phyloP scores from a whole-genome alignment of 2,113 vertebrate species.

The Chelonoidis abingdonii region DNA sequence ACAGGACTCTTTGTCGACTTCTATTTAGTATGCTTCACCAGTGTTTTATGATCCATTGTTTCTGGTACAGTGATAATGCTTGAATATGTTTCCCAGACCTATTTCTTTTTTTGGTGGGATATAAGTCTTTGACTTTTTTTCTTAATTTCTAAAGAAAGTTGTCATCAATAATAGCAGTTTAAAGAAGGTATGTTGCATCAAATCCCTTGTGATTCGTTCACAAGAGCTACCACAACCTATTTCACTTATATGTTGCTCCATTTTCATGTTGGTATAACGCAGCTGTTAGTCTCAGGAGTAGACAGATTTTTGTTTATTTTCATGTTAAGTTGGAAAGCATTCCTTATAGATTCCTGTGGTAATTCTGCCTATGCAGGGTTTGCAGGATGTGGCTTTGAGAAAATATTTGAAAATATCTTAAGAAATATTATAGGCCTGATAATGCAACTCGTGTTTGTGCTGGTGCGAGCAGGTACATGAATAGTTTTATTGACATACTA shows the following conservation, averaged over 20 bases:
- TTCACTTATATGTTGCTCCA: not conserved
- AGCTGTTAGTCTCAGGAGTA: not conserved
- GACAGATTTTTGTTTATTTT: not conserved
- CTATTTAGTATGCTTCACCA: too few relatives aligned
- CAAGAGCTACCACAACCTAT: not conserved
- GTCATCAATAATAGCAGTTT: not conserved
- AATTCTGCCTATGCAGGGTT: not conserved
- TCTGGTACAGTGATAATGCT: too few relatives aligned
- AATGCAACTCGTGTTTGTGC: not conserved
- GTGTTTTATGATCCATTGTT: too few relatives aligned
- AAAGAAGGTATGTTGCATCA: not conserved
- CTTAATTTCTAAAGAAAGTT: not conserved
- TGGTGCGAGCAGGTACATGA: not conserved
- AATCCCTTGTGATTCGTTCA: not conserved
- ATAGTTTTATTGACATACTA: not conserved
- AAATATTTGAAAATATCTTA: not conserved
- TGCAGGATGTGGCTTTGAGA: not conserved
- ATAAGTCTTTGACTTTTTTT: not conserved
- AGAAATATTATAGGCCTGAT: not conserved
- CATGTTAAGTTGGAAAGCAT: not conserved
- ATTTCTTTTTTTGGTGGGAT: not conserved
- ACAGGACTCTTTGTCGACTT: too few relatives aligned
- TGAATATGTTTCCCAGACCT: not conserved
- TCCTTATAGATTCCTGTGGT: not conserved
- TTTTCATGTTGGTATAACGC: not conserved